Evolutionary conservation across 30 jellyfish, hydroid and myxozoan species (phyloP).

Genomic region (Aurelia aurita complex sp. Pacific): DNA sequence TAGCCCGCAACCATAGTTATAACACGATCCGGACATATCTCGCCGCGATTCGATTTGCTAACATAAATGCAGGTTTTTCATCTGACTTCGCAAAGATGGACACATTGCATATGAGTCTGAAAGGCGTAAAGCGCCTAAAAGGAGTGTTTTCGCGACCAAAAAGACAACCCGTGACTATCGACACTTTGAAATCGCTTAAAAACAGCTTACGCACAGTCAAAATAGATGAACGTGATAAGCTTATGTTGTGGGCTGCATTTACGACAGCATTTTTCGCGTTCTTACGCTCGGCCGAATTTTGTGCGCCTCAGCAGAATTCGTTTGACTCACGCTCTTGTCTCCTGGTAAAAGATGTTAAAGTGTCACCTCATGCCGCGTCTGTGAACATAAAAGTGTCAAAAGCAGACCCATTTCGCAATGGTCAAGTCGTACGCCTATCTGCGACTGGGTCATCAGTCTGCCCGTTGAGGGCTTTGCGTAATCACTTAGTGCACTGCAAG

Average conservation of each 20-base stretch:
- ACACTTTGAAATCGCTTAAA: background rate
- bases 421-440: no score
- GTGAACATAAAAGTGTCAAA: no score
- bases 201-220: background rate
- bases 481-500: no score
- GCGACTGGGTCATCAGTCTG: no score
- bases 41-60: background rate
- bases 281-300: no score
- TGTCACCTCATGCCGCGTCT: no score
- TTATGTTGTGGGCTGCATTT: background rate
- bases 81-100: background rate
- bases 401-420: no score
- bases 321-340: no score
- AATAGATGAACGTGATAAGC: background rate
- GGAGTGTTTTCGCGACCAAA: conserved; percentile 15
- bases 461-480: no score
- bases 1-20: background rate
- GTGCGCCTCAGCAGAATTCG: no score
- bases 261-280: background rate
- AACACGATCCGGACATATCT: background rate
- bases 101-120: background rate
- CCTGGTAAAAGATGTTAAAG: no score
- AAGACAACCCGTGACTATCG: conserved; percentile 1
- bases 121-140: conserved; percentile 10
- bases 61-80: conserved; percentile 4